Percentiles rank a stretch among this genome's conserved stretches.
Evolutionary conservation across 1,140 invertebrate genomes (phyloP).

Genomic region (Chionoecetes opilio): DNA sequence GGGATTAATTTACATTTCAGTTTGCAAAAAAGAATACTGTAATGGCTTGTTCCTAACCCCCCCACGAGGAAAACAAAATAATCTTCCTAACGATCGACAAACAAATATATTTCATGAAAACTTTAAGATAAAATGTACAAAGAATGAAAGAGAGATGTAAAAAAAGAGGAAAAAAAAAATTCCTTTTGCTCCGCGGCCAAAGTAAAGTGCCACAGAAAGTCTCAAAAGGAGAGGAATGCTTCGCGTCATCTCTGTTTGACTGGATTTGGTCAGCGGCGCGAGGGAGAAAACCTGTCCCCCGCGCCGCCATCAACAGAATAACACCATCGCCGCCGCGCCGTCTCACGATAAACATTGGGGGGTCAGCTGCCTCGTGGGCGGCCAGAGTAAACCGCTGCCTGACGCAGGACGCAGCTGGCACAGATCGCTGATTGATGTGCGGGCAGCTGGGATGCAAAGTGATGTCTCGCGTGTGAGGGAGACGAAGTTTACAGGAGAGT

Average conservation of each 20-base stretch:
- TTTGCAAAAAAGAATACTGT: background rate
- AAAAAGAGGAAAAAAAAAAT: too few species aligned
- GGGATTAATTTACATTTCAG: background rate
- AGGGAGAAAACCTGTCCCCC: conserved; percentile 15
- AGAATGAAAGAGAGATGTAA: background rate
- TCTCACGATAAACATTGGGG: conserved; percentile 19
- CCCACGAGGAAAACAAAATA: too few species aligned
- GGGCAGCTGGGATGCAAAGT: background rate
- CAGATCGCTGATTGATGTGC: conserved; percentile 16
- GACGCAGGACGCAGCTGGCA: background rate
- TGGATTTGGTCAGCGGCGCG: background rate
- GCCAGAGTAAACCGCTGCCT: conserved; percentile 22
- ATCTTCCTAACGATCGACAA: background rate
- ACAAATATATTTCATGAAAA: background rate
- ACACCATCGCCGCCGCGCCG: background rate
- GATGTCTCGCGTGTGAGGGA: background rate
- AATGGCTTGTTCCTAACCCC: too few species aligned
- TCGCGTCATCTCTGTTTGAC: conserved; percentile 27
- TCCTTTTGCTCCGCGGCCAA: background rate
- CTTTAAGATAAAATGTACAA: background rate
- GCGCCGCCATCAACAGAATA: conserved; percentile 17
- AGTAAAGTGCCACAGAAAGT: conserved; percentile 28
- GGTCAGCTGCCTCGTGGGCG: background rate
- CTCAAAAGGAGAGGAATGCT: conserved; percentile 29
- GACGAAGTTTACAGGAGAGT: background rate